Evolutionary conservation across 2,113 vertebrate species (phyloP).

Genomic region (Equus przewalskii): DNA sequence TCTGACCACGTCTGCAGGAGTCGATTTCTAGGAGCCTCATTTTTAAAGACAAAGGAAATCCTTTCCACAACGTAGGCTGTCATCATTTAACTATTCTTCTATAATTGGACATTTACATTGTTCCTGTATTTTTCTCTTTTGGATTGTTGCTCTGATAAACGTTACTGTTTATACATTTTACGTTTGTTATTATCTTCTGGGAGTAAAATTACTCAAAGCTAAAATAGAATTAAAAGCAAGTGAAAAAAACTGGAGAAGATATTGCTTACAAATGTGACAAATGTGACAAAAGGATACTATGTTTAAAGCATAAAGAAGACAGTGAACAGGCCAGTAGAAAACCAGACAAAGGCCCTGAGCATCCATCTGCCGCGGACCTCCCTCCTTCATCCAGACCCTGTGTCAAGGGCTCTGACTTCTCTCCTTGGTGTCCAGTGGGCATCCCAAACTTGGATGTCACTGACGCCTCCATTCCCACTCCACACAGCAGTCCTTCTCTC

Average conservation of each 20-base stretch:
- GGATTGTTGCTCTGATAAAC: not conserved
- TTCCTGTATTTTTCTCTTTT: not conserved
- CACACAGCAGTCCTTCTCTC: not conserved
- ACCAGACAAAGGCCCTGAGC: not conserved
- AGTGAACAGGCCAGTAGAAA: not conserved
- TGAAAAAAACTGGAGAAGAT: not conserved
- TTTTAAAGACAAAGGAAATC: not conserved
- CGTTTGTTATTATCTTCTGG: not conserved
- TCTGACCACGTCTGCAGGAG: not conserved
- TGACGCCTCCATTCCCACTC: rapidly evolving
- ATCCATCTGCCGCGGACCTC: rapidly evolving
- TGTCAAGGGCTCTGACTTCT: not conserved
- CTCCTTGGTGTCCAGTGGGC: not conserved
- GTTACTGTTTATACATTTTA: not conserved
- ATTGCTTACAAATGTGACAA: not conserved
- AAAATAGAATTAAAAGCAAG: not conserved
- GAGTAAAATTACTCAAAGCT: not conserved
- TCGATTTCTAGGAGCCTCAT: not conserved
- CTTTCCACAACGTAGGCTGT: not conserved
- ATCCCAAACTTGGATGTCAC: not conserved
- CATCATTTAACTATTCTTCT: not conserved
- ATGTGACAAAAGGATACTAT: not conserved
- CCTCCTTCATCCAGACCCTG: too few species aligned
- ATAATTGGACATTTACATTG: too few species aligned
- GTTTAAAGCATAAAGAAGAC: not conserved